phyloP scores from a whole-genome alignment of 1,140 invertebrate genomes.

The Drosophila simulans region DNA sequence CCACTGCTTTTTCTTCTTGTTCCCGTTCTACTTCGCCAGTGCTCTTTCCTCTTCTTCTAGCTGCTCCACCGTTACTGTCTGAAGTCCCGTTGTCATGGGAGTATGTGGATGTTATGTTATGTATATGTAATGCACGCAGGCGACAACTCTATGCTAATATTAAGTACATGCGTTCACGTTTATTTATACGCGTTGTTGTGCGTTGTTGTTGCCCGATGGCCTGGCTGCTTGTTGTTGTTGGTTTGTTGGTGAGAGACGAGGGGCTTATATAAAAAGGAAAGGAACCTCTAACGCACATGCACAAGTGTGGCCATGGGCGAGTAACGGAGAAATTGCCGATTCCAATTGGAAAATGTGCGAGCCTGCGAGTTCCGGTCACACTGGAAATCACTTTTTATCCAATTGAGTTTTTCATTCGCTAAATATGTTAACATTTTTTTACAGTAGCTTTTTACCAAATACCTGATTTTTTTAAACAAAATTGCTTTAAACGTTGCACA shows the following conservation, averaged over 20 bases:
- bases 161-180: conserved; percentile 47
- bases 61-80: conserved; percentile 17
- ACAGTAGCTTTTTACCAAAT: too few relatives aligned
- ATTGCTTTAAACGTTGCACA: too few relatives aligned
- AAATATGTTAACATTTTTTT: too few relatives aligned
- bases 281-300: conserved; percentile 15
- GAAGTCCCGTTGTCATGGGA: conserved; percentile 66
- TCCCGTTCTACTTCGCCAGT: neutral
- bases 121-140: conserved; percentile 12
- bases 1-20: conserved; percentile 24
- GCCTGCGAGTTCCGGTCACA: neutral
- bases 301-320: conserved; percentile 3
- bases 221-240: conserved; percentile 34
- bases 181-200: conserved; percentile 40
- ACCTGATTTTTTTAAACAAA: too few relatives aligned
- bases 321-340: neutral
- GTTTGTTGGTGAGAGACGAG: conserved; percentile 28
- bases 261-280: conserved; percentile 41
- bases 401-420: too few relatives aligned
- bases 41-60: conserved; percentile 18
- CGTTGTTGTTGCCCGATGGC: conserved; percentile 16
- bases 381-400: neutral
- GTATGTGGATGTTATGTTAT: conserved; percentile 14
- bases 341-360: neutral
- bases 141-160: conserved; percentile 62